phyloP scores from a whole-genome alignment of 2,888 invertebrate species.

The Torymus aiolomorphi region DNA sequence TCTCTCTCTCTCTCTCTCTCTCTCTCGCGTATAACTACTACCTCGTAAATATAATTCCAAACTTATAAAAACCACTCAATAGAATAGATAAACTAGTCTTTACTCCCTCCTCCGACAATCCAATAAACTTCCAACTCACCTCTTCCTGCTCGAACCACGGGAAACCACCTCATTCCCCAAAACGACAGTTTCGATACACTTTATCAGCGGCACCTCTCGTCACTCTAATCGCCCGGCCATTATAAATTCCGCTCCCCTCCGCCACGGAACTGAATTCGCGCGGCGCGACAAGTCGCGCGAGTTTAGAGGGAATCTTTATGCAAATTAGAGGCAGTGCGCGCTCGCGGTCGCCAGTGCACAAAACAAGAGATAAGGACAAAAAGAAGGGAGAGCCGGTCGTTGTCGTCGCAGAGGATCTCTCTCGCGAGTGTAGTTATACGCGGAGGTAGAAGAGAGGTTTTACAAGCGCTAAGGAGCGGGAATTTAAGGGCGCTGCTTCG shows the following conservation, averaged over 20 bases:
- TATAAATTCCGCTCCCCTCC: slow-evolving; percentile 35
- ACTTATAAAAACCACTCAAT: too few species aligned
- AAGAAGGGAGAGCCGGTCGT: slow-evolving; percentile 1
- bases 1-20: not conserved
- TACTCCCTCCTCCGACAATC: too few species aligned
- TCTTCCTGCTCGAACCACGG: not conserved
- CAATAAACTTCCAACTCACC: too few species aligned
- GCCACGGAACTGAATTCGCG: slow-evolving; percentile 33
- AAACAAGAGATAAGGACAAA: slow-evolving; percentile 35
- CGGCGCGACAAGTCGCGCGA: slow-evolving; percentile 3
- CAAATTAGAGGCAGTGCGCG: slow-evolving; percentile 46
- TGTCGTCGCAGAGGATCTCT: slow-evolving; percentile 25
- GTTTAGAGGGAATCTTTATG: slow-evolving; percentile 55
- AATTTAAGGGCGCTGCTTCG: slow-evolving; percentile 2
- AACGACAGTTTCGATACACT: slow-evolving; percentile 7
- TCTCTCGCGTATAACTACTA: not conserved
- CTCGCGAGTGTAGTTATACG: slow-evolving; percentile 3
- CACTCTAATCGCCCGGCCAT: slow-evolving; percentile 47
- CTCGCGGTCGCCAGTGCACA: not conserved
- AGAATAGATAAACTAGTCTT: too few species aligned
- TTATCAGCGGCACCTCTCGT: slow-evolving; percentile 48
- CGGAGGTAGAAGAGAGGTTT: not conserved
- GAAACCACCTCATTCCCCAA: not conserved
- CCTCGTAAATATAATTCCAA: too few species aligned
- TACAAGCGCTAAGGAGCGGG: slow-evolving; percentile 6